Conservation (phyloP, 2,888 invertebrate species). For the Lottia scabra region DNA sequence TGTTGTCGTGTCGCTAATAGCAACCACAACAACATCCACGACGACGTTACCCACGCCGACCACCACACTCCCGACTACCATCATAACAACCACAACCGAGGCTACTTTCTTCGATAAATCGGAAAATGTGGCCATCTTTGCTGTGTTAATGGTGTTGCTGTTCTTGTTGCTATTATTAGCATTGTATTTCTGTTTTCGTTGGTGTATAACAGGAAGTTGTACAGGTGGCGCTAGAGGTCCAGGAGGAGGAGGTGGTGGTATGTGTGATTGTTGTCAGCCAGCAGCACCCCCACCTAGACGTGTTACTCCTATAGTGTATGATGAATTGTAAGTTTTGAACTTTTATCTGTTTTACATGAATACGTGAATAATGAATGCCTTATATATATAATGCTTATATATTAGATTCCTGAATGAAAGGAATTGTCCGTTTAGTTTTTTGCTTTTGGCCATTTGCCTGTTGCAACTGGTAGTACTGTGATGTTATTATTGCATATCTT, state of each 20-base stretch:
- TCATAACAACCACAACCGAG: not conserved
- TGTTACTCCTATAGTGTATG: not conserved
- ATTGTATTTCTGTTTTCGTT: not conserved
- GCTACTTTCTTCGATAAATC: not conserved
- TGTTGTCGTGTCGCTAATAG: not conserved
- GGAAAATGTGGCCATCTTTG: constrained; percentile 1
- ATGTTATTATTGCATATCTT: too few species aligned
- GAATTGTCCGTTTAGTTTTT: too few species aligned
- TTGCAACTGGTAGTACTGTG: too few species aligned
- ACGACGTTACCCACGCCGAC: not conserved
- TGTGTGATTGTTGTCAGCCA: not conserved
- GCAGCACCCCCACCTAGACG: not conserved
- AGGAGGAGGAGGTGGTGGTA: not conserved
- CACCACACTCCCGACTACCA: not conserved
- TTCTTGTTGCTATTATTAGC: not conserved
- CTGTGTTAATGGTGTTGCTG: not conserved
- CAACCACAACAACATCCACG: not conserved
- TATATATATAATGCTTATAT: too few species aligned
- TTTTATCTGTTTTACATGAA: too few species aligned
- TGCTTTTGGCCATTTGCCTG: too few species aligned
- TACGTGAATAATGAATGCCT: too few species aligned
- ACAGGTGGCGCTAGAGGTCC: not conserved
- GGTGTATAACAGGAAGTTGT: constrained; percentile 3
- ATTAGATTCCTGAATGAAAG: too few species aligned
- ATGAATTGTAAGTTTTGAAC: not conserved